Base-by-base conservation (phyloP, 2,113 vertebrate genomes). In the Malurus cyaneus region DNA sequence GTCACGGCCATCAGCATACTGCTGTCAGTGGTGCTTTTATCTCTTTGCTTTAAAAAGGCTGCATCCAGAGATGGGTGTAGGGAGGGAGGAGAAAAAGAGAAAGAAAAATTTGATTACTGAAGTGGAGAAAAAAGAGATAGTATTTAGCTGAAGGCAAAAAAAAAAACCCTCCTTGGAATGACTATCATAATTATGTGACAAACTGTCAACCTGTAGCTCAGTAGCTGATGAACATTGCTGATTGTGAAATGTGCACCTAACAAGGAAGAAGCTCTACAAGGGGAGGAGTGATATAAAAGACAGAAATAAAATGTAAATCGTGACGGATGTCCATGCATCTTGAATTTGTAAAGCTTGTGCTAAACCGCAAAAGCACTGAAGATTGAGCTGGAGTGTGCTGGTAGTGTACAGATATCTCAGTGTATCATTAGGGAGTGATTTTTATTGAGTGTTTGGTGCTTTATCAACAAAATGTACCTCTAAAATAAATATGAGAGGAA, bases 131-230 rank as follows among this genome's bases (percentile, higher is more conserved):
- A 88, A 59, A 83, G 59, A 91, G 67, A 18, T 56, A 54, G 64
- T 92, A 82, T 95, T 97, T 96, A 96, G 82, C 89, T 96, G 71
- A 95, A 96, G 89, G 96, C 87, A 91, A 86, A 87, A 74, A 88
- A 88, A 44, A 18, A 3, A 11, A 50, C 2, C 26, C 29, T 91
- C 47, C 50, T 73, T 10, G 2, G 76, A 77, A 42, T 84, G 65
- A 91, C 94, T 96, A 49, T 93, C 77, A 88, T 92, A 94, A 96
- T 92, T 89, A 85, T n/a, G 69, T 96, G 93, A 92, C 93, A 94
- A 92, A 94, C 92, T 94, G 91, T 92, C 96, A 95, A 59, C 91
- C 52, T 89, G 87, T 71, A 93, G 81, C 91, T 93, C 77, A 32
- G 92, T 14, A 91, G 86, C 87, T 86, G 5, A 74, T 54, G 77